phyloP scores from a whole-genome alignment of 2,888 invertebrate species.

The Tortrix viridana region DNA sequence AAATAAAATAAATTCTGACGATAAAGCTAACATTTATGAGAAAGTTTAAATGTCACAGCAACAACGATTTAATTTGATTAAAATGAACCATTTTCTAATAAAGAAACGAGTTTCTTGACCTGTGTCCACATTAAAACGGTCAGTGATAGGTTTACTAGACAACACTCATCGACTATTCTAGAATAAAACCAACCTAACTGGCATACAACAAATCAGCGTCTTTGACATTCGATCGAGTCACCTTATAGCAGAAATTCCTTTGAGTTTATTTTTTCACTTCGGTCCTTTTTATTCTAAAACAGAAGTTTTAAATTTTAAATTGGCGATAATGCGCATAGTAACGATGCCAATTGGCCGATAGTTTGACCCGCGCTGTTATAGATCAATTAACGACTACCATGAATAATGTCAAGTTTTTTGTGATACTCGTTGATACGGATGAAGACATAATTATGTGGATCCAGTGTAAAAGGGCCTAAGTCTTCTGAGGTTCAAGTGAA shows the following conservation, averaged over 20 bases:
- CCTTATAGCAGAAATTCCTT: too few species aligned
- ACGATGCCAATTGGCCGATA: conserved; percentile 11
- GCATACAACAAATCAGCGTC: too few species aligned
- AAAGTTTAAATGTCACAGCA: conserved; percentile 30
- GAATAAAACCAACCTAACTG: too few species aligned
- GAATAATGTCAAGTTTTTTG: too few species aligned
- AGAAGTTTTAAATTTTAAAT: conserved; percentile 23
- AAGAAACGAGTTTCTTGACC: conserved; percentile 30
- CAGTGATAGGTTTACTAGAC: conserved; percentile 8
- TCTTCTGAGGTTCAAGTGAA: too few species aligned
- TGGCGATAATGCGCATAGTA: conserved; percentile 19
- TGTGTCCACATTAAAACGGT: conserved; percentile 7
- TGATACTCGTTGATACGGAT: too few species aligned
- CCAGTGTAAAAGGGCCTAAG: too few species aligned
- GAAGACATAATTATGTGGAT: too few species aligned
- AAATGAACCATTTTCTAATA: conserved; percentile 15
- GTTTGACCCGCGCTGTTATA: conserved; percentile 23
- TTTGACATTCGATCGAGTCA: too few species aligned
- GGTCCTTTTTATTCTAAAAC: too few species aligned
- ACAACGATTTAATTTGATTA: conserved; percentile 34
- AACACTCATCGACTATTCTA: conserved; percentile 1
- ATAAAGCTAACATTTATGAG: conserved; percentile 11
- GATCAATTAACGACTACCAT: conserved; percentile 12
- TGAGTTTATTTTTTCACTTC: too few species aligned
- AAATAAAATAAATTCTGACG: conserved; percentile 2